Percentiles rank a stretch among this genome's conserved stretches.
phyloP scores from a whole-genome alignment of 2,113 vertebrate species.

The Lepisosteus osseus region DNA sequence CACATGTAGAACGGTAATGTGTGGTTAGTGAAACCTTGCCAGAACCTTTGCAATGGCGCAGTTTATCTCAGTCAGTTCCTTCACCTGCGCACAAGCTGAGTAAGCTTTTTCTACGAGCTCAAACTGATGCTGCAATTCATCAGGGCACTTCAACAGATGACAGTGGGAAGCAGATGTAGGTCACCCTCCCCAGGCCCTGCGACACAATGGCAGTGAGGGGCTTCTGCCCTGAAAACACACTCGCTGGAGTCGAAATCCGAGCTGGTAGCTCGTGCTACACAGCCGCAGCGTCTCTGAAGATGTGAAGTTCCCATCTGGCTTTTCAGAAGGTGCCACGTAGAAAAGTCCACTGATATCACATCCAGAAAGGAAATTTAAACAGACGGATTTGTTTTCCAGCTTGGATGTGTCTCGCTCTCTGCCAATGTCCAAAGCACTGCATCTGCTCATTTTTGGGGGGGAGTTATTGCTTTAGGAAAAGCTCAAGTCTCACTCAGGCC shows the following conservation, averaged over 20 bases:
- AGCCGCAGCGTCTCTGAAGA: constrained; percentile 13
- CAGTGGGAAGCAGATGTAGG: constrained; percentile 58
- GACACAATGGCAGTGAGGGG: constrained; percentile 36
- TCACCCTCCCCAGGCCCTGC: constrained; percentile 56
- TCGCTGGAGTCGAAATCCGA: constrained; percentile 32
- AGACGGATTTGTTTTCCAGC: constrained; percentile 3
- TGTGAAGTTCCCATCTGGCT: not conserved
- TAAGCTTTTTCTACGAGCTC: not conserved
- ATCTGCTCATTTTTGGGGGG: not conserved
- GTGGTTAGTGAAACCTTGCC: constrained; percentile 24
- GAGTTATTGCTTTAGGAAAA: no score
- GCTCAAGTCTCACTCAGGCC: no score
- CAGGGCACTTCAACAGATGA: not conserved
- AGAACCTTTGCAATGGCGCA: constrained; percentile 31
- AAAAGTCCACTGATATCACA: not conserved
- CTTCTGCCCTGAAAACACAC: constrained; percentile 37
- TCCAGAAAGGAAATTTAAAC: constrained; percentile 12
- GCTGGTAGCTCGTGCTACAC: constrained; percentile 25
- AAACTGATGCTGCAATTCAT: not conserved
- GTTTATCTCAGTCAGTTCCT: constrained; percentile 22
- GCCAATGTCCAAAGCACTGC: not conserved
- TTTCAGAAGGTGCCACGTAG: constrained; percentile 6
- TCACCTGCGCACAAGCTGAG: constrained; percentile 31
- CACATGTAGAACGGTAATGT: not conserved
- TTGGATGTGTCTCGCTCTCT: not conserved